Evolutionary conservation across 1,140 invertebrate species (phyloP).

Genomic region (Sminthurinus signatus): DNA sequence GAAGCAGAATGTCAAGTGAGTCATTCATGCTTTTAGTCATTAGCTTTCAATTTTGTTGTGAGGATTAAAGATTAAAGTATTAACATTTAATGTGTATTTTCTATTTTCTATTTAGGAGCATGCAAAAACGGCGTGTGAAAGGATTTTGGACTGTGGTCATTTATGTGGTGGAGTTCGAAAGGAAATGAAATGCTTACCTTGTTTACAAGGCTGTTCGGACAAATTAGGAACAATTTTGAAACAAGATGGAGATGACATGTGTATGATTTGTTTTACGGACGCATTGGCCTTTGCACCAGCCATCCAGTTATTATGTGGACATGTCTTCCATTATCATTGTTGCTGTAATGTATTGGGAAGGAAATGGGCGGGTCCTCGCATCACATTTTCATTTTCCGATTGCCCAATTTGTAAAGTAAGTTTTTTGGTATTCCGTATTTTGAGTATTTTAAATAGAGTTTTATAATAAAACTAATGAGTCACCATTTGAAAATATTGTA

Average conservation of each 20-base stretch:
- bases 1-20: slow-evolving; percentile 85
- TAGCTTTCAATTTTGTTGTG: background rate
- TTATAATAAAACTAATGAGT: background rate
- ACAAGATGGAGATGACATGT: slow-evolving; percentile 98
- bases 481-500: background rate
- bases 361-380: slow-evolving; percentile 88
- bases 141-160: slow-evolving; percentile 80
- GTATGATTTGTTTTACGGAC: slow-evolving; percentile 98
- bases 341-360: slow-evolving; percentile 76
- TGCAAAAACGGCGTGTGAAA: slow-evolving; percentile 73
- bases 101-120: slow-evolving; percentile 65
- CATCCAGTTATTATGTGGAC: slow-evolving; percentile 86
- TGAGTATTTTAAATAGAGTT: background rate
- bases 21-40: background rate
- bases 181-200: slow-evolving; percentile 78
- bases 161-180: slow-evolving; percentile 81
- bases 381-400: slow-evolving; percentile 90
- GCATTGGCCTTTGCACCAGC: slow-evolving; percentile 88
- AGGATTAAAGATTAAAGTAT: background rate
- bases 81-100: slow-evolving; percentile 1
- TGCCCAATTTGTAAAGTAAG: slow-evolving; percentile 94
- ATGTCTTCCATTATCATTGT: slow-evolving; percentile 94
- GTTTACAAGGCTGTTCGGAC: slow-evolving; percentile 60
- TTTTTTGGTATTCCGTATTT: background rate
- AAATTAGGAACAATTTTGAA: slow-evolving; percentile 53